A percentile compares a stretch with the other conserved stretches of the same genome.
Evolutionary conservation across 2,888 invertebrate genomes (phyloP).

Genomic region (Baronia brevicornis): DNA sequence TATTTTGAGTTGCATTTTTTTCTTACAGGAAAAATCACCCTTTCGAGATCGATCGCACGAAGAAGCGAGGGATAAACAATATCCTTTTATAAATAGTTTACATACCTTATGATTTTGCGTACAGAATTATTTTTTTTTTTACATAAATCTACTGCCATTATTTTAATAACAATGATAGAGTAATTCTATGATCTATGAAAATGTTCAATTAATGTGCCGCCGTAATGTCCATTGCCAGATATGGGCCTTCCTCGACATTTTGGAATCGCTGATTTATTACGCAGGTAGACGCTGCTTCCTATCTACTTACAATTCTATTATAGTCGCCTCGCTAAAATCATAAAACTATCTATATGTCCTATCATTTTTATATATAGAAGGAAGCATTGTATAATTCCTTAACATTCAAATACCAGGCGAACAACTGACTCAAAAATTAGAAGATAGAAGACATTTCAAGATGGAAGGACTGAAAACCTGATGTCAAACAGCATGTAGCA

Average conservation of each 20-base stretch:
- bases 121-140: constrained; percentile 2
- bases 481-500: too few relatives aligned
- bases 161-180: too few relatives aligned
- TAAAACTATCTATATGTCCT: neutral
- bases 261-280: too few relatives aligned
- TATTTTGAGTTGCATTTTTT: constrained; percentile 14
- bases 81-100: constrained; percentile 78
- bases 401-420: constrained; percentile 46
- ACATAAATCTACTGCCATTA: too few relatives aligned
- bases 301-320: too few relatives aligned
- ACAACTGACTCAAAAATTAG: constrained; percentile 64
- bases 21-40: constrained; percentile 86
- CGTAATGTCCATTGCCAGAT: too few relatives aligned
- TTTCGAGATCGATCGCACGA: constrained; percentile 87
- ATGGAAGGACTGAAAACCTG: constrained; percentile 1
- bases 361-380: neutral
- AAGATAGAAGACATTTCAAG: constrained; percentile 37
- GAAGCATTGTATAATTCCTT: constrained; percentile 2
- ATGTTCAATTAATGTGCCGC: too few relatives aligned
- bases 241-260: too few relatives aligned
- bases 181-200: too few relatives aligned
- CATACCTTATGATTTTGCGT: constrained; percentile 6
- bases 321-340: too few relatives aligned
- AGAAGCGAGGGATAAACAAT: constrained; percentile 87
- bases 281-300: too few relatives aligned